phyloP scores from a whole-genome alignment of 2,113 vertebrate genomes.

The Mastomys natalensis region DNA sequence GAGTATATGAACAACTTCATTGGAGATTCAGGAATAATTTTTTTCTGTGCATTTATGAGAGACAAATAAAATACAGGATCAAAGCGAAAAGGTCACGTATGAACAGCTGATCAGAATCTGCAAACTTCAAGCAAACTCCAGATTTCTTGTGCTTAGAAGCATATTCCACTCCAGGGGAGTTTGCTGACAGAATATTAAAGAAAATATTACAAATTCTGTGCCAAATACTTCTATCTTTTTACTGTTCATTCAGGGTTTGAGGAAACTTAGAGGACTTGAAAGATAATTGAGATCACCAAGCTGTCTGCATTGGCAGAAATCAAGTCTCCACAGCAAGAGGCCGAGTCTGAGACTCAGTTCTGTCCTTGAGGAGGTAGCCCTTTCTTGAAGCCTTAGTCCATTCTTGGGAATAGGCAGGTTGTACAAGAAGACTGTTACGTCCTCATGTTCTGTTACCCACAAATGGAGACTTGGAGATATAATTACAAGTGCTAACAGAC shows the following conservation, averaged over 20 bases:
- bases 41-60: neutral
- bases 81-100: conserved; percentile 8
- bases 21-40: neutral
- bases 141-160: neutral
- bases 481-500: neutral
- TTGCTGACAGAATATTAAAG: neutral
- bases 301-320: neutral
- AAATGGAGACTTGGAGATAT: neutral
- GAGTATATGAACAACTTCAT: neutral
- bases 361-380: neutral
- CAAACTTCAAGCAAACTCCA: neutral
- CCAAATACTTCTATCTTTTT: conserved; percentile 2
- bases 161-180: neutral
- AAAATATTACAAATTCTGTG: neutral
- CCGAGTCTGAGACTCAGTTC: neutral
- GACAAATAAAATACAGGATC: neutral
- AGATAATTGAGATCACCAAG: neutral
- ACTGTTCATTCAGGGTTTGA: neutral
- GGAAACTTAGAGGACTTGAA: conserved; percentile 40
- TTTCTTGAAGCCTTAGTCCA: neutral
- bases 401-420: neutral
- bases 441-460: neutral
- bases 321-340: neutral
- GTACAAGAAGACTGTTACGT: neutral
- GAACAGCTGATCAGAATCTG: neutral